These are phyloP conservation scores for Gallinago jamesoni DNA, from an alignment of 2,113 vertebrate species.

Conservation along the genomic window DNA sequence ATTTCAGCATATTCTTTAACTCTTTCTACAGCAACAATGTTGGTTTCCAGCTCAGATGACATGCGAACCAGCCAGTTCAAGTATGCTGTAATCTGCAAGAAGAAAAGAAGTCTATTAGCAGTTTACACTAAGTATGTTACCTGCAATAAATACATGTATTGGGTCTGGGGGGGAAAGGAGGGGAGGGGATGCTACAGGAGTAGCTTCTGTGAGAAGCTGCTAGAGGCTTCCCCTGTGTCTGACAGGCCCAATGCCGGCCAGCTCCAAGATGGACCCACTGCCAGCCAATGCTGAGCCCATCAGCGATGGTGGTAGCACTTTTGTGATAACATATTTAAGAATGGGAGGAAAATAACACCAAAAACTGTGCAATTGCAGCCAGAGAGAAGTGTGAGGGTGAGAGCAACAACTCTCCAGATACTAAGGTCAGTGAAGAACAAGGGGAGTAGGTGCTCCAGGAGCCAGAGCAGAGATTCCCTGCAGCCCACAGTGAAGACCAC, in stretches of 20 bases:
- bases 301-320: neutral
- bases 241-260: neutral
- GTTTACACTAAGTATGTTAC: neutral
- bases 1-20: slow-evolving; percentile 90
- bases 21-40: slow-evolving; percentile 94
- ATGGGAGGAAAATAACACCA: neutral
- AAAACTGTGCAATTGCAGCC: neutral
- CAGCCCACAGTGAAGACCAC: neutral
- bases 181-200: neutral
- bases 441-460: neutral
- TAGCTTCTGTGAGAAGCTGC: neutral
- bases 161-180: neutral
- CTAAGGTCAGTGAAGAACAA: neutral
- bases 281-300: neutral
- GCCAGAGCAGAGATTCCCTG: neutral
- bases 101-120: neutral
- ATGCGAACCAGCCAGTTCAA: slow-evolving; percentile 97
- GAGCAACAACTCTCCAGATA: neutral
- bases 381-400: neutral
- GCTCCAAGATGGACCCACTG: neutral
- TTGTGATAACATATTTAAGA: neutral
- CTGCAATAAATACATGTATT: neutral
- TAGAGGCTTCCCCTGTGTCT: neutral
- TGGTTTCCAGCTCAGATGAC: slow-evolving; percentile 94
- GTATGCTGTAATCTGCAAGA: slow-evolving; percentile 85